Conservation (phyloP, 2,113 vertebrate genomes). For the Brachyhypopomus gauderio region DNA sequence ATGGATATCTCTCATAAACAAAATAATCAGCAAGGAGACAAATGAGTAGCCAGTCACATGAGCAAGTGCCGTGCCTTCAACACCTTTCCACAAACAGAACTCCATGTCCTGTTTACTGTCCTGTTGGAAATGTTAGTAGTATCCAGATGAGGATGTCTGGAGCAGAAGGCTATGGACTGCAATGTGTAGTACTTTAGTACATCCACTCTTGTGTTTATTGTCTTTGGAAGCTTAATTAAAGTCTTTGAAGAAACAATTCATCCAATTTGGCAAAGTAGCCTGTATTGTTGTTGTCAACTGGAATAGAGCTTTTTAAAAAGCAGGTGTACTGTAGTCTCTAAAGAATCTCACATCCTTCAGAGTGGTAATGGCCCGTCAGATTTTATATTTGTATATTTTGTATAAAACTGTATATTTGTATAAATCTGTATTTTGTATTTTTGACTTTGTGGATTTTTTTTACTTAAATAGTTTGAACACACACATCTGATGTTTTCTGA, state of each 20-base stretch:
- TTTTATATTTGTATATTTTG: too few relatives aligned
- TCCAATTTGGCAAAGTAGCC: too few relatives aligned
- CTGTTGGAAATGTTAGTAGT: neutral
- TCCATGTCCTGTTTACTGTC: constrained; percentile 1
- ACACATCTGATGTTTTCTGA: too few relatives aligned
- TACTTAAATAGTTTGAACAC: too few relatives aligned
- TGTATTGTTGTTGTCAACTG: neutral
- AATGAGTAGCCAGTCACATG: neutral
- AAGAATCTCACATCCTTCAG: neutral
- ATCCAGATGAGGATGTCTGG: neutral
- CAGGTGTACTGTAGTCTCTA: neutral
- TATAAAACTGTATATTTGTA: too few relatives aligned
- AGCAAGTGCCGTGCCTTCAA: neutral
- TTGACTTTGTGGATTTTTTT: too few relatives aligned
- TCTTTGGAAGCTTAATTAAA: too few relatives aligned
- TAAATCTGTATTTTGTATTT: too few relatives aligned
- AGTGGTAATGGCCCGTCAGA: too few relatives aligned
- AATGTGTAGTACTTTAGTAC: neutral
- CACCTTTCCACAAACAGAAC: constrained; percentile 18
- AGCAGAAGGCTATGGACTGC: constrained; percentile 9
- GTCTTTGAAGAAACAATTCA: too few relatives aligned
- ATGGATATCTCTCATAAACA: neutral
- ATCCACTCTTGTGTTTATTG: neutral
- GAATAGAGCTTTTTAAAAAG: neutral
- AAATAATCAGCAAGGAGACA: neutral